Base-by-base conservation (phyloP, 2,888 invertebrate genomes). In the Thysanoteuthis rhombus region DNA sequence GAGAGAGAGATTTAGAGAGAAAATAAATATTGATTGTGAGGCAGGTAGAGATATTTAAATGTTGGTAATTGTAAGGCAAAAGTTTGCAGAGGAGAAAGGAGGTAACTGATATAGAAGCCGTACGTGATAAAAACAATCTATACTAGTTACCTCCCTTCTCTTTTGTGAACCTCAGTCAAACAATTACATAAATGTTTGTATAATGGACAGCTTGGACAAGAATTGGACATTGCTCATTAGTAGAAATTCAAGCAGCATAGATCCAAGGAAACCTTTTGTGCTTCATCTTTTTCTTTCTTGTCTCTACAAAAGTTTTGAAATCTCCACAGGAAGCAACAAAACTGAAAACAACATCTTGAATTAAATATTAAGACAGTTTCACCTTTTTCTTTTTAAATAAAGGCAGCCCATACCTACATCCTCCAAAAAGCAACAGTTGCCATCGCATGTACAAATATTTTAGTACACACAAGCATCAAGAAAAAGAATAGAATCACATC, bases 201-300 rank as follows among this genome's bases (percentile, higher is more conserved):
- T n/a, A 75, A 8, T 36, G 0, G n/a, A 75, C n/a, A 75, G 92
- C 42, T 92, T 45, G 6, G 45, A 92, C 92, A 92, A 45, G 42
- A 5, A 42, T 42, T 92, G 45, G 92, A 42, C 39, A 92, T 45
- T 92, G 45, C 42, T 45, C 42, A 92, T 92, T 92, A 92, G 92
- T 92, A 92, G n/a, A 92, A 38, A 92, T 39, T 92, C n/a, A 28
- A 92, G 45, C 92, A 92, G n/a, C 32, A 45, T 32, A 8, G 92
- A 92, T 16, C 42, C 12, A 40, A 40, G 25, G 45, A 28, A n/a
- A 90, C 39, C 39, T 39, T 3, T 25, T 22, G 12, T 28, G 12
- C 90, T 25, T 25, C 22, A 16, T 10, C n/a, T 75, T 75, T 75
- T n/a, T 16, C n/a, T n/a, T 12, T n/a, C 12, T 12, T 75, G 10